phyloP scores from a whole-genome alignment of 1,140 invertebrate genomes.

The Adoxophyes honmai region DNA sequence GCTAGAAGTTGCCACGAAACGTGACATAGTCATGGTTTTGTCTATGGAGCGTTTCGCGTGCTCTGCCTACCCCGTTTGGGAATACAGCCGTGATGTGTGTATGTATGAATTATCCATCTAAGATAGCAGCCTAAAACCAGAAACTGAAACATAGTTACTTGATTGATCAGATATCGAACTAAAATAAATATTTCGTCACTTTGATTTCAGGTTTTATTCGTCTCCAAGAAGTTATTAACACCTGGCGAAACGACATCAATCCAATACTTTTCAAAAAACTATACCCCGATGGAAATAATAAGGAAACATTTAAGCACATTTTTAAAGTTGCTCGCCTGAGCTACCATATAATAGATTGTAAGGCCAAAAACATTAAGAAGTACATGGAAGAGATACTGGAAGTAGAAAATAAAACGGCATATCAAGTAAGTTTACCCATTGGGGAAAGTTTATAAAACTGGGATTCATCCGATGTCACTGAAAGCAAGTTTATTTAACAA shows the following conservation, averaged over 20 bases:
- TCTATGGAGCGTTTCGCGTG: too few species aligned
- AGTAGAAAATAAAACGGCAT: constrained; percentile 61
- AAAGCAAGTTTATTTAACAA: too few species aligned
- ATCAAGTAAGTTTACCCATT: constrained; percentile 43
- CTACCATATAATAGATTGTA: constrained; percentile 61
- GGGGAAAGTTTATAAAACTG: too few species aligned
- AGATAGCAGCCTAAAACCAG: too few species aligned
- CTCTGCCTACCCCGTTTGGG: too few species aligned
- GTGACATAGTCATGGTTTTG: too few species aligned
- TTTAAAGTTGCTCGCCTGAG: constrained; percentile 59
- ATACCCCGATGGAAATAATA: constrained; percentile 51
- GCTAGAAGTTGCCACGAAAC: too few species aligned
- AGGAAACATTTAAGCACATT: constrained; percentile 60
- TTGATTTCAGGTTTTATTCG: constrained; percentile 56
- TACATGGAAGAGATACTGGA: constrained; percentile 59
- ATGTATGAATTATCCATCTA: too few species aligned
- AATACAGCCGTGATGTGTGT: too few species aligned
- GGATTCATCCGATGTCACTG: too few species aligned
- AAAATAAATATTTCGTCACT: constrained; percentile 1
- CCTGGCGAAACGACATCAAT: constrained; percentile 52
- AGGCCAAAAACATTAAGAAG: constrained; percentile 45
- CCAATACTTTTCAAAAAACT: constrained; percentile 56
- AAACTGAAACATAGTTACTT: too few species aligned
- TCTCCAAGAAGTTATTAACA: constrained; percentile 61
- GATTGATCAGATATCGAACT: too few species aligned